Percentiles rank a stretch among this genome's conserved stretches.
phyloP scores from a whole-genome alignment of 2,888 invertebrate species.

The Scrobipalpa atriplicella region DNA sequence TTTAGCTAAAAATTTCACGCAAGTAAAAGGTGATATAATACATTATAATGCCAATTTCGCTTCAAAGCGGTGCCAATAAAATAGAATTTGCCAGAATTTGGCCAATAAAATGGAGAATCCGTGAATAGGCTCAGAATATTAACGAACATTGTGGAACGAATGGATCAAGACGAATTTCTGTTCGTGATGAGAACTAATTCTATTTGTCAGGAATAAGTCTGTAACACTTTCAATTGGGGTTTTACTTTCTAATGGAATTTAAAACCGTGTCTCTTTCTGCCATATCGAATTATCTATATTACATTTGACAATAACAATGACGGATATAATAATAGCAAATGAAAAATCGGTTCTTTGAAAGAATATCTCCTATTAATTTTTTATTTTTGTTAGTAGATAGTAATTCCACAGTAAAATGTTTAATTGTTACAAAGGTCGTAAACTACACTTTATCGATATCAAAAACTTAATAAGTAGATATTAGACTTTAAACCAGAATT shows the following conservation, averaged over 20 bases:
- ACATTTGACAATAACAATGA: too few species aligned
- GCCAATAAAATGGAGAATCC: constrained; percentile 35
- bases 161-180: constrained; percentile 17
- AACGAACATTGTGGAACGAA: not conserved
- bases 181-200: constrained; percentile 28
- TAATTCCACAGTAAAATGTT: too few species aligned
- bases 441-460: too few species aligned
- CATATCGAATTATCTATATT: too few species aligned
- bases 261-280: too few species aligned
- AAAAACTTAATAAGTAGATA: too few species aligned
- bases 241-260: constrained; percentile 1
- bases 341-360: not conserved
- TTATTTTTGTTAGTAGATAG: too few species aligned
- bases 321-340: too few species aligned
- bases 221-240: constrained; percentile 20
- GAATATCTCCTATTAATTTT: too few species aligned
- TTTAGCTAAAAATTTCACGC: too few species aligned
- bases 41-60: not conserved
- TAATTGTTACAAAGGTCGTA: too few species aligned
- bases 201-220: constrained; percentile 20
- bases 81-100: constrained; percentile 7
- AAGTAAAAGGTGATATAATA: not conserved
- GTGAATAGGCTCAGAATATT: constrained; percentile 41
- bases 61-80: not conserved
- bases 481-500: too few species aligned